Conservation (phyloP, 2,113 vertebrate species). For the Protobothrops mucrosquamatus region DNA sequence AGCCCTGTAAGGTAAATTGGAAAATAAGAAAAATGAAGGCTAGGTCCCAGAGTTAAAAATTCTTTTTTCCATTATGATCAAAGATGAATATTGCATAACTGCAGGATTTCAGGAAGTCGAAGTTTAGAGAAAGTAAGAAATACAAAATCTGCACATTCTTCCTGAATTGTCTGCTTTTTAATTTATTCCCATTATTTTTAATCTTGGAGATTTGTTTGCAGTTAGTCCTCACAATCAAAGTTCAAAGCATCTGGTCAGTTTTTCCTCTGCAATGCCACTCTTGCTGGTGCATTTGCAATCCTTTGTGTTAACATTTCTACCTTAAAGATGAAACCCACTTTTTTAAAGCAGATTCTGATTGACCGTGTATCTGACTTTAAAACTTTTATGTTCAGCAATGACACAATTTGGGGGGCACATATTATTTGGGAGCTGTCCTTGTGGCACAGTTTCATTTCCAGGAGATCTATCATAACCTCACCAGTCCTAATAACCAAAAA, state of each 20-base stretch:
- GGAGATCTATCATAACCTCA: background rate
- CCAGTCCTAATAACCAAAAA: background rate
- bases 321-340: background rate
- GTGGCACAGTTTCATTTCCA: background rate
- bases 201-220: background rate
- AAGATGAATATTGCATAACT: background rate
- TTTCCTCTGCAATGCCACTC: background rate
- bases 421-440: background rate
- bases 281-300: background rate
- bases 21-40: background rate
- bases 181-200: background rate
- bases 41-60: background rate
- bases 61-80: background rate
- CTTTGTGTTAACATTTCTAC: background rate
- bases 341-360: background rate
- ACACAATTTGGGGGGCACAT: background rate
- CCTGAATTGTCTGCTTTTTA: background rate
- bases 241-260: background rate
- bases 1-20: background rate
- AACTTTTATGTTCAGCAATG: background rate
- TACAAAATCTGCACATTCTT: background rate
- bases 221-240: slow-evolving; percentile 5
- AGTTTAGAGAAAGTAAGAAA: slow-evolving; percentile 1
- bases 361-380: background rate
- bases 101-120: background rate